A percentile compares a stretch with the other conserved stretches of the same genome.
Evolutionary conservation across 2,888 invertebrate genomes (phyloP).

Genomic region (Muscina levida): DNA sequence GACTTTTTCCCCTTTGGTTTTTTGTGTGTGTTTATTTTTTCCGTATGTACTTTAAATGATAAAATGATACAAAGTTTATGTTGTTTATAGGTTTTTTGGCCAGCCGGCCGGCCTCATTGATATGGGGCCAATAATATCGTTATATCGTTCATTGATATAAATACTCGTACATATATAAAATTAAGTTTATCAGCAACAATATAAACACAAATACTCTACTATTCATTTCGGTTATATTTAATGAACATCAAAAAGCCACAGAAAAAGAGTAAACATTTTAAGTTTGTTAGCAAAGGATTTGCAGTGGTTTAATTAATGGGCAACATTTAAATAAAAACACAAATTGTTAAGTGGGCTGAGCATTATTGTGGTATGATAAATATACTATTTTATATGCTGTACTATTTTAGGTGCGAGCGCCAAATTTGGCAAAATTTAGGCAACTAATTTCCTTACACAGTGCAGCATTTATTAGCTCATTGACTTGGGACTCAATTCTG

Average conservation of each 20-base stretch:
- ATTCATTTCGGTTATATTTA: background rate
- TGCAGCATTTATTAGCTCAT: too few species aligned
- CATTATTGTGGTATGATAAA: too few species aligned
- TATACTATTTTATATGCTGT: too few species aligned
- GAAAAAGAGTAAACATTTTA: background rate
- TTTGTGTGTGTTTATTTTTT: background rate
- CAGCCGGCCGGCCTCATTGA: conserved; percentile 9
- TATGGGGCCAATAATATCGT: conserved; percentile 9
- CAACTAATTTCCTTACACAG: too few species aligned
- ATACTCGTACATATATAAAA: background rate
- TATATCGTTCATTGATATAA: background rate
- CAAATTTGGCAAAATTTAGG: too few species aligned
- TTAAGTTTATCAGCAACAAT: background rate
- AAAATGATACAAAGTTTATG: conserved; percentile 28
- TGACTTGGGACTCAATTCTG: too few species aligned
- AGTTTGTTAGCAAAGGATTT: too few species aligned
- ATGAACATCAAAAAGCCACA: conserved; percentile 6
- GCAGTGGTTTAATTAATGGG: too few species aligned
- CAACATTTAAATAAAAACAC: too few species aligned
- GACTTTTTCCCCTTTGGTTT: background rate
- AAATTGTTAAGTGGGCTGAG: too few species aligned
- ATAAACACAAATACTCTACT: background rate
- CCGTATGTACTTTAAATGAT: conserved; percentile 10
- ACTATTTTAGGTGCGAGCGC: too few species aligned
- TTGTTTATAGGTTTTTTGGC: background rate